Evolutionary conservation across 2,888 invertebrate species (phyloP), one percentile per base, ranked within the genome.

Genomic region (Ophioninae sp.): DNA sequence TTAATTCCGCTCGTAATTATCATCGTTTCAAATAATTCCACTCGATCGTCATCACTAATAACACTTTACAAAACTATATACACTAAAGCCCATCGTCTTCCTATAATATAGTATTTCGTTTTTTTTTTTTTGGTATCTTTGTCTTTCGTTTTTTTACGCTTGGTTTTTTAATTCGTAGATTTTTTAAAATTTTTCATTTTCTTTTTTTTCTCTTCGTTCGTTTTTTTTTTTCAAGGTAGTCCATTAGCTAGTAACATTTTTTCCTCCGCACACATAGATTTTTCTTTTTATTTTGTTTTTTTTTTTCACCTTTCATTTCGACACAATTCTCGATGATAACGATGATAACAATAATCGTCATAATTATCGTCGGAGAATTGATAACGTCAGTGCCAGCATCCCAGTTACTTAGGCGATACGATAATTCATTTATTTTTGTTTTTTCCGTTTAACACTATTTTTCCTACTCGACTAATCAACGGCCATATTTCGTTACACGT

Each of bases 51-150:
- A 59, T 80, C 75, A 80, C 86, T 91, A 90, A 87, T 90, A 91
- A 92, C 91, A 92, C 91, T 92, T 92, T 92, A 92, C 90, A 92
- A 92, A 92, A 92, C 92, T 92, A 92, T 92, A 89, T 92, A 92
- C 92, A 92, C 91, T 92, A 91, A 92, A 92, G 91, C 91, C 89
- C 88, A 90, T 91, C 90, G 88, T 88, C 86, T 85, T 81, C 88
- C 90, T 91, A 89, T 86, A 89, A 91, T 88, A 84, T 88, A 75
- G 80, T 87, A 79, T 84, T 87, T 86, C 86, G 81, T 81, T 85
- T 86, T 89, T 81, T 87, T 79, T 84, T 87, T 86, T 86, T 81
- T 81, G 86, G 86, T 89, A 88, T 86, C 87, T 89, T 90, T 37
- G 44, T 58, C 58, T 64, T 44, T 63, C 56, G 9, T n/a, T 51